These are phyloP conservation scores for Borostomias antarcticus DNA, from an alignment of 2,797 vertebrate genomes.

Conservation along the genomic window DNA sequence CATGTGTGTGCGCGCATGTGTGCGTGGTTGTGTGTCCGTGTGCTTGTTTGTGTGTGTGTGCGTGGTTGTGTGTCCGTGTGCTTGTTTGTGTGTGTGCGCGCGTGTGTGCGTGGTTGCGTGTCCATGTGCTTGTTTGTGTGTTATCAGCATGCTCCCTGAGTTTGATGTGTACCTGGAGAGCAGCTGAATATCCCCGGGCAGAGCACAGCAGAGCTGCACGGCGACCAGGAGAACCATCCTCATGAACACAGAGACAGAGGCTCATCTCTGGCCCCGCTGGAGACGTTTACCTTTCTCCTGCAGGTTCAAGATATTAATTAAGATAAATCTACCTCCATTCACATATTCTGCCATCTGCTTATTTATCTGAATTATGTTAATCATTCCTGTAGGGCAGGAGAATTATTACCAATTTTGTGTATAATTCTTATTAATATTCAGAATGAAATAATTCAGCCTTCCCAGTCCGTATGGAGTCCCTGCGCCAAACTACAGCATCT, in stretches of 20 bases:
- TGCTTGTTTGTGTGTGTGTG: no score
- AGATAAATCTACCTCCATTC: conserved; percentile 99
- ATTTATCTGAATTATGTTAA: conserved; percentile 99
- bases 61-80: no score
- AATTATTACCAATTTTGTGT: conserved; percentile 99
- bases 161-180: conserved; percentile 80
- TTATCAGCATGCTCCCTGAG: conserved; percentile 67
- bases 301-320: conserved; percentile 99
- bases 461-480: conserved; percentile 83
- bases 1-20: not conserved
- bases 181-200: conserved; percentile 76
- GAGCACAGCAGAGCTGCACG: conserved; percentile 69
- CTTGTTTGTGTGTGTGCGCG: not conserved
- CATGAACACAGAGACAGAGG: conserved; percentile 26
- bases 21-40: no score
- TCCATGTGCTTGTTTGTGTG: conserved; percentile 62
- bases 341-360: conserved; percentile 98
- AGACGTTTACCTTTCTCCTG: conserved; percentile 94
- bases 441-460: conserved; percentile 97
- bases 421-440: conserved; percentile 99
- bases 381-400: conserved; percentile 99
- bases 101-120: conserved; percentile 30
- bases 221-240: conserved; percentile 67
- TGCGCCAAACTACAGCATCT: conserved; percentile 71
- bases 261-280: conserved; percentile 73